Conservation (phyloP, 2,888 invertebrate species). For the Drosophila melanocephala region DNA sequence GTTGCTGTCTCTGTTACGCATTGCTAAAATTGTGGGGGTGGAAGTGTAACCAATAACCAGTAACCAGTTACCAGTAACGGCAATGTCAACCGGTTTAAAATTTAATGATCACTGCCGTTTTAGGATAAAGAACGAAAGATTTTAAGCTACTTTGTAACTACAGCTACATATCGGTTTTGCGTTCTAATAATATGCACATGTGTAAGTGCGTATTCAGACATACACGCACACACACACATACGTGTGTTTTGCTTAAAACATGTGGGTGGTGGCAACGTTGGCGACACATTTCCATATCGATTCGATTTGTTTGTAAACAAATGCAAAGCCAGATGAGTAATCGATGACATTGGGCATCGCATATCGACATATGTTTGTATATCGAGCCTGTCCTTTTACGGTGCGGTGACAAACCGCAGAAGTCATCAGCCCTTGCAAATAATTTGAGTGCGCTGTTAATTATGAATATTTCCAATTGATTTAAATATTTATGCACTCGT, state of each 20-base stretch:
- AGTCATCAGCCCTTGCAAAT: slow-evolving; percentile 43
- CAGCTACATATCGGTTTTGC: slow-evolving; percentile 26
- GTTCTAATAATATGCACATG: slow-evolving; percentile 33
- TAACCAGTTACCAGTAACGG: slow-evolving; percentile 45
- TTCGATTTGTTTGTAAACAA: slow-evolving; percentile 76
- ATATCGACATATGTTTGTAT: slow-evolving; percentile 27
- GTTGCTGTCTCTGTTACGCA: slow-evolving; percentile 20
- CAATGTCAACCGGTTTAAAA: slow-evolving; percentile 55
- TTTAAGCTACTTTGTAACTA: slow-evolving; percentile 45
- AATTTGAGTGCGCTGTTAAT: slow-evolving; percentile 10
- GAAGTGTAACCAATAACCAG: slow-evolving; percentile 45
- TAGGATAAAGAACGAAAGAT: slow-evolving; percentile 54
- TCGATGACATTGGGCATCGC: slow-evolving; percentile 45
- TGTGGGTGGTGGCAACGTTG: slow-evolving; percentile 68
- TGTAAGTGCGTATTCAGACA: slow-evolving; percentile 9
- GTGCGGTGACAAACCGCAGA: slow-evolving; percentile 20
- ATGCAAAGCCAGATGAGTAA: slow-evolving; percentile 65
- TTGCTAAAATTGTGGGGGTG: slow-evolving; percentile 55
- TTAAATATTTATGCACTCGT: slow-evolving; percentile 27
- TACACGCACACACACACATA: not conserved
- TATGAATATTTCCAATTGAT: slow-evolving; percentile 21
- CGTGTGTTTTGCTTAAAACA: slow-evolving; percentile 7
- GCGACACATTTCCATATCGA: slow-evolving; percentile 49
- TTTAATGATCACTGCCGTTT: slow-evolving; percentile 65
- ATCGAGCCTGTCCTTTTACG: slow-evolving; percentile 49